Conservation (phyloP, 2,888 invertebrate species). For the Athripsodes cinereus region DNA sequence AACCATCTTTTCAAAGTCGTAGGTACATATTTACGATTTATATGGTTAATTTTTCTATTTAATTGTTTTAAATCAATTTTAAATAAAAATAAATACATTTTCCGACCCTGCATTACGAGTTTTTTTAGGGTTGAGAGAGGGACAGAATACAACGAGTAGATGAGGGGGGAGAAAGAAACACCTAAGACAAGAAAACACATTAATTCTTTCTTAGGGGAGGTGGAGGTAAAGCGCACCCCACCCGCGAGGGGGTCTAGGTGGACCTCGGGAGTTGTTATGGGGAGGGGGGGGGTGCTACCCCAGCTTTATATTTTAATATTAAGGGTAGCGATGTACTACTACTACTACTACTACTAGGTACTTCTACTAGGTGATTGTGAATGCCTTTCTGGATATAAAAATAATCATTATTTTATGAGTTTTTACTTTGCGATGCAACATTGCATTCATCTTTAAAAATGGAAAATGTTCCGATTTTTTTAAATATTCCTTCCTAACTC, state of each 20-base stretch:
- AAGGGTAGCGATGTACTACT: slow-evolving; percentile 18
- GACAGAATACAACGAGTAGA: not conserved
- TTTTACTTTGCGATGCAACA: no score
- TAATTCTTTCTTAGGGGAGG: slow-evolving; percentile 21
- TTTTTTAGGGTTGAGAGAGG: slow-evolving; percentile 6
- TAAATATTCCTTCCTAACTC: no score
- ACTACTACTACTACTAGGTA: no score
- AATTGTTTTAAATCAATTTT: no score
- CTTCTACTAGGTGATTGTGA: not conserved
- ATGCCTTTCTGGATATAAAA: not conserved
- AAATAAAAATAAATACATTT: no score
- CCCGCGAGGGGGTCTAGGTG: slow-evolving; percentile 7
- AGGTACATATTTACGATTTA: no score
- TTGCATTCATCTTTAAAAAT: no score
- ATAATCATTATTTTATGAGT: not conserved
- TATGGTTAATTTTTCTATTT: no score
- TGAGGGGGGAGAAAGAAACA: not conserved
- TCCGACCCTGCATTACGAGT: not conserved
- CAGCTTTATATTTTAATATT: slow-evolving; percentile 27
- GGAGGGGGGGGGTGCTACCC: slow-evolving; percentile 15
- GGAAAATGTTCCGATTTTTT: no score
- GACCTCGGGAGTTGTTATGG: no score
- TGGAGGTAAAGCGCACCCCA: slow-evolving; percentile 4
- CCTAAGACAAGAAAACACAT: slow-evolving; percentile 26
- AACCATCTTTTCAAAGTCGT: no score